Evolutionary conservation across 2,797 vertebrate genomes (phyloP), one percentile per base, ranked within the genome.

Genomic region (Amazona finschi): DNA sequence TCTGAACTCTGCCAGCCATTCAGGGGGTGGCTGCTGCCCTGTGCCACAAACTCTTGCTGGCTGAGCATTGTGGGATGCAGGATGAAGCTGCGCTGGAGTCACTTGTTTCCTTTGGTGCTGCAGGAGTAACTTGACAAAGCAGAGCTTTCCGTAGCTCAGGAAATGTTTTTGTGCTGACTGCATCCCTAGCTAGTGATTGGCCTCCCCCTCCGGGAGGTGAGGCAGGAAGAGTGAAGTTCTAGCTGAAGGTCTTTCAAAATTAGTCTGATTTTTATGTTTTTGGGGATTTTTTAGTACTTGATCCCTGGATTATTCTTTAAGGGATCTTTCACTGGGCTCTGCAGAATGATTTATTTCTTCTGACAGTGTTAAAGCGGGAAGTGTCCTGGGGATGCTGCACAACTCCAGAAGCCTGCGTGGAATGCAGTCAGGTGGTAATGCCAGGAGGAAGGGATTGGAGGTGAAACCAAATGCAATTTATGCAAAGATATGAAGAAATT

Each of bases 131-230:
- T 87, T 87, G 24, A 69, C 69, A 85, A 86, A 94, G 55, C 25
- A 64, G 15, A 57, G 55, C 14, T 81, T 3, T 61, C 85, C 11
- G 1, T 44, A 84, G 82, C 55, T 81, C 70, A 75, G 87, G 91
- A 96, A 89, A 83, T 95, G 47, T 41, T 92, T 94, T 81, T 74
- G 50, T 84, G 76, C 70, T 95, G 79, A 91, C 33, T 2, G 1
- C 62, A 89, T 94, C 36, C 25, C n/a, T 65, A 58, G 50, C 73
- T 47, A 81, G 62, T 2, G 12, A 62, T 60, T 85, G 47, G 64
- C 60, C 44, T 85, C 47, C 55, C 19, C 9, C 61, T 93, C 53
- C 41, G 43, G 58, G 50, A 85, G 21, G 18, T 6, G 0, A 85
- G 31, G 31, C 46, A 91, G 58, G 80, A 96, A 90, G 15, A 81